Evolutionary conservation across 1,140 invertebrate genomes (phyloP), one percentile per base, ranked within the genome.

Genomic region (Magallana angulata): DNA sequence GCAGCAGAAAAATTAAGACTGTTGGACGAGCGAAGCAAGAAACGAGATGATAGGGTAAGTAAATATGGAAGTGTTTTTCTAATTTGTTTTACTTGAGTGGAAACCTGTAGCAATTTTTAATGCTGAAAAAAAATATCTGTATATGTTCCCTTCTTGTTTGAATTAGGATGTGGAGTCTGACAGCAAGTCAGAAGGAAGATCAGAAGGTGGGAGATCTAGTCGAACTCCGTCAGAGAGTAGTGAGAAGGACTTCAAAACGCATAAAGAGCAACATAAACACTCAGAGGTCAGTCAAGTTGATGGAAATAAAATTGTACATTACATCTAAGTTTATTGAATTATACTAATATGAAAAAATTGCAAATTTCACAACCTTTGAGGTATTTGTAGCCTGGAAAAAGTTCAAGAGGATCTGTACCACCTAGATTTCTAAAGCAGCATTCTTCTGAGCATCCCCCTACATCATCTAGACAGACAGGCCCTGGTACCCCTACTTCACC

Each of bases 391-490:
- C 7, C 14, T 16, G 18, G 62, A 64, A 64, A 64, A 16, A 57
- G 81, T 16, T 88, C 85, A 56, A 58, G 85, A 88, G 86, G 48
- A 71, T 87, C 87, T 88, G 89, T 89, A 81, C 97, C 98, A 58
- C 98, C 98, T 60, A 96, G 98, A 68, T 98, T 98, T 94, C 96
- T 97, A 93, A 97, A 97, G 91, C 97, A 97, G 85, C 92, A 91
- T 81, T 92, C 92, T 57, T 91, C 91, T 56, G 92, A 93, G 9
- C 84, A 85, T 57, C 84, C 84, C 3, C 83, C 71, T 57, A 57
- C 88, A 82, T 58, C 87, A 58, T 82, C 62, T 18, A 84, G 80
- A 62, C 88, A 89, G n/a, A 88, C 91, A 83, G 87, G 89, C 59
- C 88, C 84, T 36, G 86, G 62, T 81, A 90, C 87, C 18, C 88